Percentiles rank a stretch among this genome's conserved stretches.
Conservation (phyloP, 2,113 vertebrate genomes). For the Nyctibius bracteatus region DNA sequence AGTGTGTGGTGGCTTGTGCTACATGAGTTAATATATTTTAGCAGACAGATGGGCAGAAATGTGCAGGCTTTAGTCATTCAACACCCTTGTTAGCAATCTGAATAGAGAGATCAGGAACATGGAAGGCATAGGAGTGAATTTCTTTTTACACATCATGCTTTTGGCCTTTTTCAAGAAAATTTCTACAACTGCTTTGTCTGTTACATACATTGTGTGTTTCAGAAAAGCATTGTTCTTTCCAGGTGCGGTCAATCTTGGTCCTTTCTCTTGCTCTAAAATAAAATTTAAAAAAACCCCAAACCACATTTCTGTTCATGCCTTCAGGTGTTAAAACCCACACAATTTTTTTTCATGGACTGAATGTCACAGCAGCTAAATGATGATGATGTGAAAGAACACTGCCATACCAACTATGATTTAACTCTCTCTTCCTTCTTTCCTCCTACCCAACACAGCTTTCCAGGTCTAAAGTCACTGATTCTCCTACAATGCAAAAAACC, state of each 20-base stretch:
- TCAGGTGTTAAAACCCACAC: constrained; percentile 43
- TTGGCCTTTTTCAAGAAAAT: neutral
- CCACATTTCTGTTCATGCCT: neutral
- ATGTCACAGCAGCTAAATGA: constrained; percentile 10
- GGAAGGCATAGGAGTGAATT: neutral
- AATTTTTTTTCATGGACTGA: neutral
- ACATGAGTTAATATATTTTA: constrained; percentile 31
- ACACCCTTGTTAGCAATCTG: neutral
- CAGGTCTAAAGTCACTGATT: neutral
- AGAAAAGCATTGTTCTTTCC: neutral
- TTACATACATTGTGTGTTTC: neutral
- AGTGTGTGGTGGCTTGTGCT: constrained; percentile 33
- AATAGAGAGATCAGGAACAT: neutral
- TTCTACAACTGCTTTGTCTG: neutral
- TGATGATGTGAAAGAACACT: neutral
- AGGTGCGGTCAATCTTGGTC: neutral
- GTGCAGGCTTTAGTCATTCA: constrained; percentile 26
- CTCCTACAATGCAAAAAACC: neutral
- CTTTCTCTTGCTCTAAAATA: neutral
- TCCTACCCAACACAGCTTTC: neutral
- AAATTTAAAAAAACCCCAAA: neutral
- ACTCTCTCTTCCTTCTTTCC: neutral
- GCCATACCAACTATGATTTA: neutral
- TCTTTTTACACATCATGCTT: neutral
- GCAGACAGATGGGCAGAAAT: constrained; percentile 57